A percentile compares a stretch with the other conserved stretches of the same genome.
Evolutionary conservation across 2,797 vertebrate species (phyloP).

Genomic region (Phylloscopus collybita): DNA sequence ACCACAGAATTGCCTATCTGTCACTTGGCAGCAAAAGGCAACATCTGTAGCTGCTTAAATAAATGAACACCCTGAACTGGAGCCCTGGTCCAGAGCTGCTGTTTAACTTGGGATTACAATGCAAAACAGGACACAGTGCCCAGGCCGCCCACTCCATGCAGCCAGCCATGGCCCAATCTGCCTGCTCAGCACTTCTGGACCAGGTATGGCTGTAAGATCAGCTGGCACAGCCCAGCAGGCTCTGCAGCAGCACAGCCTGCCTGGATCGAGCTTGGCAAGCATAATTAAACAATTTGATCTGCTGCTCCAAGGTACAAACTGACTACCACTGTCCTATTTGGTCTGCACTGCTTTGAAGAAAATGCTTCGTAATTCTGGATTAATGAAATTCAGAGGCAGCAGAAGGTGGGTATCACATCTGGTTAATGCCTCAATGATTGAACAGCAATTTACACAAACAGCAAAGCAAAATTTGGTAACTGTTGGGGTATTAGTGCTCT

Average conservation of each 20-base stretch:
- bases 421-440: not conserved
- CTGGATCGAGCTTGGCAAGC: not conserved
- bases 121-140: not conserved
- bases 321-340: not conserved
- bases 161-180: not conserved
- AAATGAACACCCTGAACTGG: not conserved
- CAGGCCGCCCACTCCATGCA: not conserved
- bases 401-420: not conserved
- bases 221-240: not conserved
- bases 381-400: not conserved
- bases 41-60: conserved; percentile 43
- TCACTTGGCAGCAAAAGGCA: conserved; percentile 14
- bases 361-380: not conserved
- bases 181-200: not conserved
- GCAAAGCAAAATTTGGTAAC: not conserved
- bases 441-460: not conserved
- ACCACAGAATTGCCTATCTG: not conserved
- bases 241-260: not conserved
- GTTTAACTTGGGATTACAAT: conserved; percentile 30
- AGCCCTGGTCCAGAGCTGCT: not conserved
- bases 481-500: not conserved
- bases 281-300: not conserved
- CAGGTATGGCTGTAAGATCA: not conserved
- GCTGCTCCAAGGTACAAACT: not conserved
- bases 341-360: not conserved